Conservation (phyloP, 2,113 vertebrate species). For the Ctenomys sociabilis region DNA sequence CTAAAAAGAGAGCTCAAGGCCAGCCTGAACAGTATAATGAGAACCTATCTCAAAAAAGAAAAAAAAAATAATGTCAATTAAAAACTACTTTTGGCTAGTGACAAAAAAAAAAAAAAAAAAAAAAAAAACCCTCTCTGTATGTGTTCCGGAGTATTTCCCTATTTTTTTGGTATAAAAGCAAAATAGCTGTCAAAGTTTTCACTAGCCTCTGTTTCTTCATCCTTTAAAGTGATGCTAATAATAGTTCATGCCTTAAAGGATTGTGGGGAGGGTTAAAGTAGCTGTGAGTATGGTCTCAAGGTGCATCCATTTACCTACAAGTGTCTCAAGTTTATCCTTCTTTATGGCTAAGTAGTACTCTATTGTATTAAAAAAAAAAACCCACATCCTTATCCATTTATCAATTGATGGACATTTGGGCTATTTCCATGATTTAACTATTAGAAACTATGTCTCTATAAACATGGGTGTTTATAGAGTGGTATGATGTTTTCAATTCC, state of each 20-base stretch:
- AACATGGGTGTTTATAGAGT: neutral
- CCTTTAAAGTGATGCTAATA: neutral
- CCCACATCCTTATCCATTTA: neutral
- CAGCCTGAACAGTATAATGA: too few species aligned
- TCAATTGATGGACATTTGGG: neutral
- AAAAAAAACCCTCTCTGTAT: neutral
- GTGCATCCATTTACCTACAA: neutral
- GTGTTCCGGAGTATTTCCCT: neutral
- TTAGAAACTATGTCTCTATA: neutral
- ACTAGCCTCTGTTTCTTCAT: neutral
- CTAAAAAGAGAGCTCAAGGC: too few species aligned
- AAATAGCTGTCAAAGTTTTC: neutral
- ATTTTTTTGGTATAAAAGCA: neutral
- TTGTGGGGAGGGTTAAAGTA: neutral
- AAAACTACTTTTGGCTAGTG: neutral
- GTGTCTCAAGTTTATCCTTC: neutral
- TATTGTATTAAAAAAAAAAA: neutral
- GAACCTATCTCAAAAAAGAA: too few species aligned
- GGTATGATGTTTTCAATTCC: neutral
- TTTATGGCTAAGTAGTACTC: neutral
- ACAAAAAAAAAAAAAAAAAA: neutral
- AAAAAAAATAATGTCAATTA: neutral
- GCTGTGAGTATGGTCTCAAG: neutral
- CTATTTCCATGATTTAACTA: neutral
- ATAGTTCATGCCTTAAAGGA: neutral